These are phyloP conservation scores for Chorisops tibialis DNA, from an alignment of 2,888 invertebrate genomes.

Conservation along the genomic window DNA sequence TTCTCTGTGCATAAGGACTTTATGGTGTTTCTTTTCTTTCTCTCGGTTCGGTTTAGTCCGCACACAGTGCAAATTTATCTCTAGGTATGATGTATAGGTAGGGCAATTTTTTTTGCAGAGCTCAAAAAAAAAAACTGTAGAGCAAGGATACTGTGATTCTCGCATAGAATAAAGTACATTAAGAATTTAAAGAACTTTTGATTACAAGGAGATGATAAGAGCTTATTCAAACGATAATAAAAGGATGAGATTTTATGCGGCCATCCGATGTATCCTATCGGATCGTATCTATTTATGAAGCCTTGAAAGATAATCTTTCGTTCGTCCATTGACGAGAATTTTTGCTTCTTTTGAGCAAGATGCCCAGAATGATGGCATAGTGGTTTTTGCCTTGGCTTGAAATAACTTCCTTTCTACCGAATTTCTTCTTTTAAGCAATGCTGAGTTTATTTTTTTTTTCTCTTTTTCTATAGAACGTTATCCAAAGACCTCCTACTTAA, in stretches of 20 bases:
- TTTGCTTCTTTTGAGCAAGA: too few species aligned
- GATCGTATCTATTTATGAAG: not conserved
- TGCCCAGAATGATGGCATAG: too few species aligned
- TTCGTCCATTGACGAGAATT: constrained; percentile 1
- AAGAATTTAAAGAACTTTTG: constrained; percentile 32
- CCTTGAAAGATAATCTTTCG: too few species aligned
- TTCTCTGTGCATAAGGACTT: not conserved
- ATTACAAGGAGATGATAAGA: constrained; percentile 28
- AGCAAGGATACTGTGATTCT: constrained; percentile 17
- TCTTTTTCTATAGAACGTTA: too few species aligned
- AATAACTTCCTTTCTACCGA: too few species aligned
- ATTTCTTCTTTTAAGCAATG: too few species aligned
- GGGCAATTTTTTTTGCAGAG: not conserved
- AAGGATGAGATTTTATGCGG: constrained; percentile 23
- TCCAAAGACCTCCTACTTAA: too few species aligned
- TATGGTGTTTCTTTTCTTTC: constrained; percentile 2
- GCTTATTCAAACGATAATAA: constrained; percentile 15
- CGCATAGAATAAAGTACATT: constrained; percentile 29
- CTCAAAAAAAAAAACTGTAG: constrained; percentile 16
- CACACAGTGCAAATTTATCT: constrained; percentile 10
- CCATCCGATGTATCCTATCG: constrained; percentile 5
- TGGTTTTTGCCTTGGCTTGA: too few species aligned
- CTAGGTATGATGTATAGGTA: constrained; percentile 18
- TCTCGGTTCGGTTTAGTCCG: not conserved
- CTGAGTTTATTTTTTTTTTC: too few species aligned